Conservation (phyloP, 2,888 invertebrate genomes). For the Tenthredo distinguenda region DNA sequence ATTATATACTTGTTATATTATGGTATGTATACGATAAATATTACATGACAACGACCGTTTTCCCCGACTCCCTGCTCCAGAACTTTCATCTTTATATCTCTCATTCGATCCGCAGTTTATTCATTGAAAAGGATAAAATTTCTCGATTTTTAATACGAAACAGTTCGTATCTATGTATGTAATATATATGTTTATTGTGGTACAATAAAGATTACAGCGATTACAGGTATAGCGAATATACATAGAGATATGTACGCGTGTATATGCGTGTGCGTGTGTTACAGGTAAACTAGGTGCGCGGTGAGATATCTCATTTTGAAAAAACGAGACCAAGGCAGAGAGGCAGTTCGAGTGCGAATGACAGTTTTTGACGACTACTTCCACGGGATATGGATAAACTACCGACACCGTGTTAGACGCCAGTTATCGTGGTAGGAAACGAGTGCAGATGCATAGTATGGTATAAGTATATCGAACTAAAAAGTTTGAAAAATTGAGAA, state of each 20-base stretch:
- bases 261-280: background rate
- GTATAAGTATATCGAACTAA: background rate
- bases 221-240: background rate
- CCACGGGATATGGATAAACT: background rate
- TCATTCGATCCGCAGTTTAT: background rate
- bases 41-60: background rate
- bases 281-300: constrained; percentile 10
- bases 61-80: background rate
- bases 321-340: background rate
- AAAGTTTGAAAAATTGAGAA: background rate
- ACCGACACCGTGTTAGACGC: background rate
- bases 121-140: background rate
- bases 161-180: background rate
- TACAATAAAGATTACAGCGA: background rate
- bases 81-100: background rate
- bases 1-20: background rate
- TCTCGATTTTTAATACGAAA: background rate
- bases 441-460: background rate
- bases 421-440: background rate
- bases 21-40: background rate
- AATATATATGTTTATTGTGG: background rate
- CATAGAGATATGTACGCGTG: background rate
- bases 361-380: constrained; percentile 28
- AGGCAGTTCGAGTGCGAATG: background rate
- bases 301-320: background rate